Evolutionary conservation across 2,113 vertebrate species (phyloP).

Genomic region (Myocastor coypus): DNA sequence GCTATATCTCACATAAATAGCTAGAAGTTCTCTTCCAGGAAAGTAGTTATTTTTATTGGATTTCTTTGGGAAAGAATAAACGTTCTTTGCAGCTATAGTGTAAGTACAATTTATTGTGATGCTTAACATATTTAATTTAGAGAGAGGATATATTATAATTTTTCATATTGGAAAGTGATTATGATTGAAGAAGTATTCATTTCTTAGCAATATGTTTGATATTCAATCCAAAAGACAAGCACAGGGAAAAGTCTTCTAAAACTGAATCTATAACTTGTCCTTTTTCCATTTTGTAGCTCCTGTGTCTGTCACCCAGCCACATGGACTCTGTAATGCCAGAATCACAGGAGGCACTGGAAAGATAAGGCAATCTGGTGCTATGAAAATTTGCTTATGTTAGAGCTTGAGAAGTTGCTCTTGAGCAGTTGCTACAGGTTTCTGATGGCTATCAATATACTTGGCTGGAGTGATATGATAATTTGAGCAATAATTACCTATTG

Average conservation of each 20-base stretch:
- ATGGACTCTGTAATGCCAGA: background rate
- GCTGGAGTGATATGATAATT: background rate
- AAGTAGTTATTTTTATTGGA: background rate
- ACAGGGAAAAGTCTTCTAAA: background rate
- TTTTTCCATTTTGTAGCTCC: background rate
- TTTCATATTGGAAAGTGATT: slow-evolving; percentile 12
- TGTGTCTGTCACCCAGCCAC: background rate
- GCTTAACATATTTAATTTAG: background rate
- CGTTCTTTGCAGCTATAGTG: background rate
- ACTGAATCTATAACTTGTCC: background rate
- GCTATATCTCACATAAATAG: background rate
- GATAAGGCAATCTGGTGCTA: background rate
- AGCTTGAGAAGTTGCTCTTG: background rate
- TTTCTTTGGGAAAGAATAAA: background rate
- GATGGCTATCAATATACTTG: background rate
- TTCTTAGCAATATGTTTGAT: background rate
- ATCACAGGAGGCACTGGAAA: background rate
- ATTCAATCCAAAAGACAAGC: background rate
- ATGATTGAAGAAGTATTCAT: background rate
- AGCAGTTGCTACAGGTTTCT: background rate
- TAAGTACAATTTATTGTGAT: background rate
- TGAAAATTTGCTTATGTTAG: background rate
- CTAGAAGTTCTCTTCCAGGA: background rate
- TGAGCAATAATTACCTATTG: background rate
- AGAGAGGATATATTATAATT: slow-evolving; percentile 9